Percentiles rank a stretch among this genome's conserved stretches.
These are phyloP conservation scores for Luidia sarsii DNA, from an alignment of 53 echinoderm and acorn worm species.

Conservation along the genomic window DNA sequence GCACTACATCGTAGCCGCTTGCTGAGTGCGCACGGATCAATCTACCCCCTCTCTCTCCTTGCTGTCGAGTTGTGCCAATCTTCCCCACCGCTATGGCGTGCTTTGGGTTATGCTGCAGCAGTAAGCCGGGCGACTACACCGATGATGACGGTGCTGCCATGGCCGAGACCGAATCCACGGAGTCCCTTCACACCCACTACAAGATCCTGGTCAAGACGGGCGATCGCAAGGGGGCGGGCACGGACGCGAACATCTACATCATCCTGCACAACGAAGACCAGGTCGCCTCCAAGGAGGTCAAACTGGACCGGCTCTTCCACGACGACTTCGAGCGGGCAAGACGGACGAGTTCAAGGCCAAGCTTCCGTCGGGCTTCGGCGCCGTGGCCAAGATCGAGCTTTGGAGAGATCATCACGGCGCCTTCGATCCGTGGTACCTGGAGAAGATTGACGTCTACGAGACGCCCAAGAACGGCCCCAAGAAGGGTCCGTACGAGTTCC, in stretches of 20 bases:
- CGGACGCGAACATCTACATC: constrained; percentile 64
- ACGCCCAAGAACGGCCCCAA: constrained; percentile 21
- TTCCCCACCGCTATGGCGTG: not conserved
- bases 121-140: not conserved
- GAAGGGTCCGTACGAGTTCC: constrained; percentile 62
- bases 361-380: constrained; percentile 65
- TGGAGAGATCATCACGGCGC: constrained; percentile 70
- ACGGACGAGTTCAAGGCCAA: constrained; percentile 41
- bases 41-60: too few relatives aligned
- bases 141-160: not conserved
- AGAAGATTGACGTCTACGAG: constrained; percentile 60
- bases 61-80: too few relatives aligned
- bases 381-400: constrained; percentile 65
- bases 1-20: too few relatives aligned
- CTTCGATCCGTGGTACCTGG: constrained; percentile 78
- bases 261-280: constrained; percentile 37
- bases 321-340: constrained; percentile 60
- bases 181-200: constrained; percentile 34
- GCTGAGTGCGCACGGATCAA: too few relatives aligned
- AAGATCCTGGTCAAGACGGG: constrained; percentile 61
- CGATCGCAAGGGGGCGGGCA: constrained; percentile 57
- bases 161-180: not conserved
- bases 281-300: constrained; percentile 19
- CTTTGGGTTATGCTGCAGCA: not conserved
- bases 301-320: constrained; percentile 35